Conservation (phyloP, 2,888 invertebrate species). For the Watsonalla cultraria region DNA sequence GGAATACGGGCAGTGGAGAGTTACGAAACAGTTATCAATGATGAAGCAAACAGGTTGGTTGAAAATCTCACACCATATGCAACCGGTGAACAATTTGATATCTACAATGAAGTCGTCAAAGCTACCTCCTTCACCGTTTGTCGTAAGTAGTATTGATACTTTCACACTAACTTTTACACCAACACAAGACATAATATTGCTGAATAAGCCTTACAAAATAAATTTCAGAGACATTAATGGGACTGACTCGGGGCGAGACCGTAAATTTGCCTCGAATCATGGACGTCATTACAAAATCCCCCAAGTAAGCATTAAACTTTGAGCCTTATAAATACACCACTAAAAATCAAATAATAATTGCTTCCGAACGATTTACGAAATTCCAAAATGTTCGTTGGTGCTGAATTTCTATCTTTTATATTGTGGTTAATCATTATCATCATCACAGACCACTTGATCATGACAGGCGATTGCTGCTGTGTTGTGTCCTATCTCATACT, state of each 20-base stretch:
- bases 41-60: constrained; percentile 41
- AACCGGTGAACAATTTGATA: constrained; percentile 26
- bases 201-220: neutral
- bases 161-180: no score
- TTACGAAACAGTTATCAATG: constrained; percentile 43
- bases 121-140: constrained; percentile 53
- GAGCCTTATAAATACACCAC: no score
- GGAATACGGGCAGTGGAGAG: constrained; percentile 48
- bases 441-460: no score
- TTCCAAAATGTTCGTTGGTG: no score
- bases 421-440: no score
- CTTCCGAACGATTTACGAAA: no score
- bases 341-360: no score
- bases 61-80: constrained; percentile 20
- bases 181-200: no score
- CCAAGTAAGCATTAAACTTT: constrained; percentile 28
- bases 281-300: constrained; percentile 37
- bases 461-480: no score
- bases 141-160: constrained; percentile 39
- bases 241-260: constrained; percentile 50
- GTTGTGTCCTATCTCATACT: no score
- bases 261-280: constrained; percentile 40
- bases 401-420: no score
- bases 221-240: constrained; percentile 57
- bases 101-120: constrained; percentile 42